Evolutionary conservation across 1,140 invertebrate genomes (phyloP), one percentile per base, ranked within the genome.

Genomic region (Calephelis virginiensis): DNA sequence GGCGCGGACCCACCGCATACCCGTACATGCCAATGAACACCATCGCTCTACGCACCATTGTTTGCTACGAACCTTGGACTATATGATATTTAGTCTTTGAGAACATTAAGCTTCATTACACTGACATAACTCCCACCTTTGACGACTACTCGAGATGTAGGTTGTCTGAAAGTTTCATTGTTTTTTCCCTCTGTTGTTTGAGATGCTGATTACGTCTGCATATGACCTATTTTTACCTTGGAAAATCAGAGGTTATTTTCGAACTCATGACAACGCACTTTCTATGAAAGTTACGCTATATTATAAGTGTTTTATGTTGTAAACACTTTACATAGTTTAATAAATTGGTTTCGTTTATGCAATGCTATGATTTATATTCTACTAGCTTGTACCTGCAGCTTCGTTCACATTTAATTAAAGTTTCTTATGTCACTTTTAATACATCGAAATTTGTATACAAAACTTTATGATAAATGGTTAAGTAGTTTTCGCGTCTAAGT

Each of bases 41-140:
- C 81, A 78, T 78, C 72, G 75, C 68, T 72, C 73, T 73, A 78
- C 75, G 73, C 76, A 78, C 77, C 78, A 77, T 79, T 67, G 70
- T 71, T 72, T 70, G 67, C 72, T 69, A 78, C 74, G 67, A 82
- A 82, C 86, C 86, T 89, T 86, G 86, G 77, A 71, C 86, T 82
- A 86, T 76, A 85, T 85, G 77, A 38, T 59, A 59, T 59, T 59
- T 59, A 37, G 53, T 59, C 53, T 59, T 59, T 59, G 28, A 59
- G 37, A 59, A 37, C 10, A 37, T 59, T 59, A 37, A 37, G 53
- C n/a, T 59, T 59, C 37, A 37, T 56, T 56, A 13, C 17, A 56
- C 50, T 56, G 50, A 28, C 50, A 28, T 56, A 56, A 14, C 9
- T 9, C 17, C 14, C 13, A 56, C 50, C 50, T 56, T 56, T 56